Base-by-base conservation (phyloP, 2,888 invertebrate species). In the Lagria hirta region DNA sequence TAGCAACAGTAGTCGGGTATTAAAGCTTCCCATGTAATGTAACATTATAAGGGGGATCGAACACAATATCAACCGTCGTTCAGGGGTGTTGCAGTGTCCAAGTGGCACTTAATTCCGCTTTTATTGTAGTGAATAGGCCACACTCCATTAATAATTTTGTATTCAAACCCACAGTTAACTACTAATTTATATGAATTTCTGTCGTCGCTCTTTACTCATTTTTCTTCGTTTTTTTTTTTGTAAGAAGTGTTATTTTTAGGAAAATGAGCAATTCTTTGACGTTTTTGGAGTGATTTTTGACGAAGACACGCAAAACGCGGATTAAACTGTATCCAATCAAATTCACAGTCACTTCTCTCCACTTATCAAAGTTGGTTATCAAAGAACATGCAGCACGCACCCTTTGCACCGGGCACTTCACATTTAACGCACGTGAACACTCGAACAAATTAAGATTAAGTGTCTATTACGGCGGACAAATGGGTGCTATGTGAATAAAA, bases 311-410 rank as follows among this genome's bases (percentile, higher is more conserved):
- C 65, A 57, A 62, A 50, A 51, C 49, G 49, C 50, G 51, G 60
- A 65, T 62, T 65, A 64, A 65, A 65, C 59, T 60, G 61, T 62
- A 61, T 59, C 62, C 60, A 63, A 65, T 64, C 60, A 56, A 60
- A 54, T 58, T 59, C 58, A 53, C 58, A 61, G 58, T 57, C 57
- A 62, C 61, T 63, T 64, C 61, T 60, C 60, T 50, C 59, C 58
- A 58, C 60, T 60, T 61, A 55, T 57, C 52, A 44, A 53, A 54
- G 48, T 47, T 42, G 45, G 55, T 56, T 52, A 60, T 51, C 53
- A 44, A 38, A 52, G 51, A 44, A 46, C 50, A 44, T 42, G 42
- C 43, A 13, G 54, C 51, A 51, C 54, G 48, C 42, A 49, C 36
- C 42, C 42, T 23, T 29, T 24, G 24, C 55, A 53, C 44, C 55